Evolutionary conservation across 2,113 vertebrate genomes (phyloP).

Genomic region (Halichoerus grypus): DNA sequence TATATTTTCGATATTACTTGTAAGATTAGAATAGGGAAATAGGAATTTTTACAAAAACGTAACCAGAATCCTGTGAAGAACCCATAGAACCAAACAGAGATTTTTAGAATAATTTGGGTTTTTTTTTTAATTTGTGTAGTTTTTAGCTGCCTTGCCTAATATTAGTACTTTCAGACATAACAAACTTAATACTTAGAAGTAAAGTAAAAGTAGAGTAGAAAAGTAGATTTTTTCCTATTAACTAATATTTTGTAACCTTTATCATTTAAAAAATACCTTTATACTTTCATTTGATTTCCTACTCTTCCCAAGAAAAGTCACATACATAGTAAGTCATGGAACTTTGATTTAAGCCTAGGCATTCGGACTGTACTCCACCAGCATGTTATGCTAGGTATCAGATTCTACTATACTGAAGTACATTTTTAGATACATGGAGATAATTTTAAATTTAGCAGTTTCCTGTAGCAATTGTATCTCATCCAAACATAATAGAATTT

Average conservation of each 20-base stretch:
- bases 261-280: not conserved
- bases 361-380: not conserved
- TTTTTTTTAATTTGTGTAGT: not conserved
- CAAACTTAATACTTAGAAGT: fast-evolving
- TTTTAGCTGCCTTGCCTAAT: not conserved
- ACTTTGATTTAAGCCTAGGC: not conserved
- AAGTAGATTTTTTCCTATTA: not conserved
- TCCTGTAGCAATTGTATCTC: not conserved
- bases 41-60: conserved; percentile 29
- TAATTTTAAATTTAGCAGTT: conserved; percentile 5
- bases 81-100: not conserved
- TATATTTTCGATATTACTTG: conserved; percentile 4
- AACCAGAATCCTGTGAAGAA: not conserved
- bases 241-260: not conserved
- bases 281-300: not conserved
- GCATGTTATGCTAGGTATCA: not conserved
- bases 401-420: not conserved
- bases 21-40: not conserved
- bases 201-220: conserved; percentile 10
- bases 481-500: not conserved
- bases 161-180: conserved; percentile 22
- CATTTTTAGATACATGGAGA: not conserved
- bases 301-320: not conserved
- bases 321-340: not conserved
- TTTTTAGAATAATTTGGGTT: not conserved